Evolutionary conservation across 2,888 invertebrate species (phyloP), one percentile per base, ranked within the genome.

Genomic region (Drosophila ezoana): DNA sequence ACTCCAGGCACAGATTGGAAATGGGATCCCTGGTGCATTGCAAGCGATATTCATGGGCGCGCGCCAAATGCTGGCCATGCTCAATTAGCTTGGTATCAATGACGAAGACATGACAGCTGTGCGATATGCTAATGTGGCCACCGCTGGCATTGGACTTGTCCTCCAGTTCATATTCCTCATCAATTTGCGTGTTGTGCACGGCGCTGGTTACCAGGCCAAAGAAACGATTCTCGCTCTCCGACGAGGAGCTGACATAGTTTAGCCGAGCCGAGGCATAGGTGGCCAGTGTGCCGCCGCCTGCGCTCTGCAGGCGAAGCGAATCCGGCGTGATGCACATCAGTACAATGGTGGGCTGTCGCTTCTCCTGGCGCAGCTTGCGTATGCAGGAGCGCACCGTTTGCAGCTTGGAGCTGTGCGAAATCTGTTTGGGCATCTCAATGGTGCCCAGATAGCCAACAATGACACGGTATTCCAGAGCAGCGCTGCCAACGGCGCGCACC

Each of bases 391-490:
- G 94, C 14, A 98, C 95, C 16, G 96, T 95, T 91, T 95, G 94
- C 77, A 96, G 92, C 59, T 97, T 95, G 13, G 96, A 95, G 41
- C 95, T 95, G 47, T 95, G 95, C 54, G 95, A 93, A 44, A 96
- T 93, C 77, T 97, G 96, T 91, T 96, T 96, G 0, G 98, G 98
- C 93, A 98, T 98, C 93, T 98, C 98, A 72, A 99, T 98, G 1
- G 98, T 98, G 20, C 98, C 98, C 49, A 99, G 93, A 92, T 99
- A 99, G 1, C 98, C 98, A 1, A 99, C 97, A 2, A 99, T 95
- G 0, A 96, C 97, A 79, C 96, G 95, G 88, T 96, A 96, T 71
- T 96, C 96, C 9, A 96, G 93, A 0, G 95, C 90, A 93, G 92
- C 74, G 45, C 80, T 84, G 16, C 90, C 88, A 5, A 87, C 79